Conservation (phyloP, 2,888 invertebrate genomes). For the Cerastis rubricosa region DNA sequence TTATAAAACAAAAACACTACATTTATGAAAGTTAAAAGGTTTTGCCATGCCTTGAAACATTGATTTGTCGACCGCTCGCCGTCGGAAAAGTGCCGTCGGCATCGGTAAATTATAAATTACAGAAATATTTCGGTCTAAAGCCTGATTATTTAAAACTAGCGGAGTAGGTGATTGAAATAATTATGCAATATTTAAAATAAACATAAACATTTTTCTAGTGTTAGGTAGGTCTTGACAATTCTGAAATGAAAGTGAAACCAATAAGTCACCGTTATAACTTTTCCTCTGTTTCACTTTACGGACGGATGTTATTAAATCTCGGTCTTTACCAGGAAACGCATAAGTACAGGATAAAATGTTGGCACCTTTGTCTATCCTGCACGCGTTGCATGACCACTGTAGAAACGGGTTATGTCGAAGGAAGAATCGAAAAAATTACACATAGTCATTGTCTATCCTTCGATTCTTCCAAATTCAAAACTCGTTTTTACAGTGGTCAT, state of each 20-base stretch:
- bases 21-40: too few species aligned
- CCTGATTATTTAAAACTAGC: not conserved
- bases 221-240: not conserved
- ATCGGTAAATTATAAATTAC: not conserved
- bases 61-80: not conserved
- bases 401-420: too few species aligned
- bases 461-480: too few species aligned
- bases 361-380: too few species aligned
- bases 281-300: not conserved
- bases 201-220: not conserved
- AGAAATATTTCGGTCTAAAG: not conserved
- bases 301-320: not conserved
- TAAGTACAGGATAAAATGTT: not conserved
- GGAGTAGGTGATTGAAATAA: not conserved
- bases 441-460: too few species aligned
- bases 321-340: not conserved
- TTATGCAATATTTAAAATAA: not conserved
- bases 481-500: too few species aligned
- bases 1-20: not conserved
- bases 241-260: not conserved
- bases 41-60: not conserved
- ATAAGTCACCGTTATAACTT: not conserved
- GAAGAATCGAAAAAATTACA: too few species aligned
- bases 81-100: constrained; percentile 63
- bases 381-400: too few species aligned